These are phyloP conservation scores for Neoniphon sammara DNA, from an alignment of 2,797 vertebrate species.

Conservation along the genomic window DNA sequence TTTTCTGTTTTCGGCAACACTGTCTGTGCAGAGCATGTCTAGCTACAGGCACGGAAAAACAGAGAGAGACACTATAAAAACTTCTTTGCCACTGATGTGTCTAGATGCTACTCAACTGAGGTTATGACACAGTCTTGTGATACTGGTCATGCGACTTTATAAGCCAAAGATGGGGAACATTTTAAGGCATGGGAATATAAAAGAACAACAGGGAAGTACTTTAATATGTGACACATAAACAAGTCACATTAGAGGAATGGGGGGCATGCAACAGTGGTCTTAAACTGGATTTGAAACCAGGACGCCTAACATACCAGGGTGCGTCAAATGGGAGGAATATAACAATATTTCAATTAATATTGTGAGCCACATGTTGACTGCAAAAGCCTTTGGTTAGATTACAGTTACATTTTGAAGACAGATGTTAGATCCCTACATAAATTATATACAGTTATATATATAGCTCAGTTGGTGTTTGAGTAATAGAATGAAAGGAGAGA, in stretches of 20 bases:
- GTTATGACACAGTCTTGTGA: not conserved
- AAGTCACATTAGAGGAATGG: too few species aligned
- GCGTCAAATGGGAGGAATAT: not conserved
- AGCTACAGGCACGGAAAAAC: not conserved
- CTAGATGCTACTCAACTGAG: not conserved
- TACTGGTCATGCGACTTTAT: not conserved
- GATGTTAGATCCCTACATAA: not conserved
- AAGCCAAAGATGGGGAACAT: too few species aligned
- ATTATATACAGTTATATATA: too few species aligned
- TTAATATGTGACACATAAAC: not conserved
- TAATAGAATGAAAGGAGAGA: too few species aligned
- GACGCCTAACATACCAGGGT: too few species aligned
- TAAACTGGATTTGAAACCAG: too few species aligned
- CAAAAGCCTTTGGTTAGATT: not conserved
- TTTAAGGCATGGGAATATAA: too few species aligned
- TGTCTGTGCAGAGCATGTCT: not conserved
- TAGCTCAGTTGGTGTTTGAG: too few species aligned
- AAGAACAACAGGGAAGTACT: not conserved
- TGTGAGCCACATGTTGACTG: not conserved
- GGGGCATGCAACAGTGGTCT: too few species aligned
- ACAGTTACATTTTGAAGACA: constrained; percentile 4
- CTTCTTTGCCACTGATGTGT: too few species aligned
- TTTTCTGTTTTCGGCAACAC: not conserved
- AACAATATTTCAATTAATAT: not conserved
- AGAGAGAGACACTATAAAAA: not conserved